A percentile compares a stretch with the other conserved stretches of the same genome.
phyloP scores from a whole-genome alignment of 1,140 invertebrate genomes.

The Littorina saxatilis region DNA sequence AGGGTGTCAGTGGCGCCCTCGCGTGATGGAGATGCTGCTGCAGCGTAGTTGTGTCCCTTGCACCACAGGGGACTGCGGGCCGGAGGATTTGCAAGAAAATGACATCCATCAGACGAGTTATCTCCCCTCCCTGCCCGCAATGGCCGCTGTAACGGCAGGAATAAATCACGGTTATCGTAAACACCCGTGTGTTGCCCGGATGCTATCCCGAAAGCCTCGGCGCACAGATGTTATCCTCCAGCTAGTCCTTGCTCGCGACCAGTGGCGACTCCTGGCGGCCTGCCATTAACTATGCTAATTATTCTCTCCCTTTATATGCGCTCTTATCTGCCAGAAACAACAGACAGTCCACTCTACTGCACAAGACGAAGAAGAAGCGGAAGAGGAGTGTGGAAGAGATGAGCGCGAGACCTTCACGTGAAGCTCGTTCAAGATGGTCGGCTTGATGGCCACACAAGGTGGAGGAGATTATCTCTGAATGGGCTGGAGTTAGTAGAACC shows the following conservation, averaged over 20 bases:
- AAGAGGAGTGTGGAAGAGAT: too few relatives aligned
- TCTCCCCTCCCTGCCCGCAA: slow-evolving; percentile 8
- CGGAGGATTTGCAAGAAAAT: slow-evolving; percentile 9
- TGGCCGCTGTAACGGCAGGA: not conserved
- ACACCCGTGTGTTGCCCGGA: slow-evolving; percentile 6
- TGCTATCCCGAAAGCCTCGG: not conserved
- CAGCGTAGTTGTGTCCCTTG: not conserved
- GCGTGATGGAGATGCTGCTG: slow-evolving; percentile 11
- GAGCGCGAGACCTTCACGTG: too few relatives aligned
- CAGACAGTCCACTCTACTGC: not conserved
- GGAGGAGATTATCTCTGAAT: too few relatives aligned
- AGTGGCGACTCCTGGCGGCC: not conserved
- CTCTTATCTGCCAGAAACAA: slow-evolving; percentile 20
- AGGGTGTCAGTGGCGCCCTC: not conserved
- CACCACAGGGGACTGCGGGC: not conserved
- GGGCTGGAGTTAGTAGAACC: too few relatives aligned
- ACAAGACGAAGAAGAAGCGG: too few relatives aligned
- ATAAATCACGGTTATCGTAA: slow-evolving; percentile 28
- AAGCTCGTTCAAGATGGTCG: too few relatives aligned
- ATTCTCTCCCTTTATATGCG: not conserved
- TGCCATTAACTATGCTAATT: slow-evolving; percentile 23
- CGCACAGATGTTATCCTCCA: slow-evolving; percentile 1
- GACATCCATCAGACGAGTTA: slow-evolving; percentile 20
- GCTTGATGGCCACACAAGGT: too few relatives aligned
- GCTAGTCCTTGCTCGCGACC: not conserved